These are phyloP conservation scores for Epizoanthus ramosus DNA, from an alignment of 92 coral and sea anemone species.

Conservation along the genomic window DNA sequence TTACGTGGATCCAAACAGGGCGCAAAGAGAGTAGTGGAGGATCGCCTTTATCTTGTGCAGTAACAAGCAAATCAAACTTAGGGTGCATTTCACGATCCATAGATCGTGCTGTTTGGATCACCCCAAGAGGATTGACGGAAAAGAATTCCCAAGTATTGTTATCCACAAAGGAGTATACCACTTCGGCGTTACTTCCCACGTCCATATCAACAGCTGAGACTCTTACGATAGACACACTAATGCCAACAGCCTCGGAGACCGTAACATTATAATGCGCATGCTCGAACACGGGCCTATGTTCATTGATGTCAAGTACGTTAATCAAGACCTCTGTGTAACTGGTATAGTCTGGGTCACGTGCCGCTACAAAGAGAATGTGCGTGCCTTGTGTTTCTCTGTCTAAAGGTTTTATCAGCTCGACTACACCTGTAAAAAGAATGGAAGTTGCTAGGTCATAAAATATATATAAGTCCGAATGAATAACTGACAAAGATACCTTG, in stretches of 20 bases:
- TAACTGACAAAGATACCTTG: too few species aligned
- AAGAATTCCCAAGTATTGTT: conserved; percentile 48
- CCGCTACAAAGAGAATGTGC: conserved; percentile 54
- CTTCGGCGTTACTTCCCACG: conserved; percentile 52
- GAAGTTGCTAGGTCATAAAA: background rate
- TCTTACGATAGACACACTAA: conserved; percentile 47
- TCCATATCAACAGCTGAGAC: conserved; percentile 55
- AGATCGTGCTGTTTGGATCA: conserved; percentile 22
- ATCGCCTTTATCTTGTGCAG: conserved; percentile 55
- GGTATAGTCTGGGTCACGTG: conserved; percentile 45
- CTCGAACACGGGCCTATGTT: conserved; percentile 61
- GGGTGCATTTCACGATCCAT: conserved; percentile 49
- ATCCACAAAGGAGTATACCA: conserved; percentile 42
- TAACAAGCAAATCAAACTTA: conserved; percentile 37
- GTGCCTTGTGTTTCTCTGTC: conserved; percentile 54
- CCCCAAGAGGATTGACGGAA: conserved; percentile 43
- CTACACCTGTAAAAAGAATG: conserved; percentile 43
- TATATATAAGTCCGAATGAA: too few species aligned
- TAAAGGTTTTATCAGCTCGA: conserved; percentile 41
- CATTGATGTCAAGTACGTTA: conserved; percentile 61
- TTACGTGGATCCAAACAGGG: conserved; percentile 33
- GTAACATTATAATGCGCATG: conserved; percentile 36
- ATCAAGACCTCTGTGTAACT: conserved; percentile 48
- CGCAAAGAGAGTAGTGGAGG: conserved; percentile 30
- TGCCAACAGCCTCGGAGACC: conserved; percentile 51